Conservation (phyloP, 2,888 invertebrate species). For the Gerosis bhagava region DNA sequence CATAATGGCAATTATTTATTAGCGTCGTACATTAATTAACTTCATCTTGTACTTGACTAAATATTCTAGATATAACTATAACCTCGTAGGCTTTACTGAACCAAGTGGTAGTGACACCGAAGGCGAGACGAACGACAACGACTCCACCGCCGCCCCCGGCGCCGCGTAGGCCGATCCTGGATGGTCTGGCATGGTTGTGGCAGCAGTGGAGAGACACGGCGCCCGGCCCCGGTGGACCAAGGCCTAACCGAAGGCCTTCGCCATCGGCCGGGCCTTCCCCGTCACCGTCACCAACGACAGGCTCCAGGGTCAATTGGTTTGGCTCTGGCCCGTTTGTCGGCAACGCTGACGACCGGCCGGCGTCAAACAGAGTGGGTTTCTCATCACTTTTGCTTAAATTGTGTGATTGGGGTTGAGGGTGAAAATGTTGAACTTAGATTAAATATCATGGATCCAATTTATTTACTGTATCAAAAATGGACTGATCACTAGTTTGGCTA, state of each 20-base stretch:
- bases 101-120: slow-evolving; percentile 82
- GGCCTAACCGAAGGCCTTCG: slow-evolving; percentile 51
- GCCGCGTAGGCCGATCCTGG: slow-evolving; percentile 73
- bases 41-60: slow-evolving; percentile 38
- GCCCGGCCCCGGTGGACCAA: slow-evolving; percentile 53
- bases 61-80: slow-evolving; percentile 56
- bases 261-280: slow-evolving; percentile 49
- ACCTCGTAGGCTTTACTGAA: slow-evolving; percentile 79
- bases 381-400: slow-evolving; percentile 69
- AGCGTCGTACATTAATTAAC: no score
- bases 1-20: slow-evolving; percentile 32
- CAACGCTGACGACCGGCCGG: slow-evolving; percentile 66
- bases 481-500: neutral
- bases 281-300: slow-evolving; percentile 52
- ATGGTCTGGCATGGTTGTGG: slow-evolving; percentile 83
- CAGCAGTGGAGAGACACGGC: slow-evolving; percentile 81
- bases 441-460: slow-evolving; percentile 42
- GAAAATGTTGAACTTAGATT: slow-evolving; percentile 56
- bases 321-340: slow-evolving; percentile 78
- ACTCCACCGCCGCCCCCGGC: slow-evolving; percentile 66
- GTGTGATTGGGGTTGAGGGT: slow-evolving; percentile 76
- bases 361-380: slow-evolving; percentile 77
- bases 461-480: slow-evolving; percentile 17
- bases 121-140: slow-evolving; percentile 67
- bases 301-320: slow-evolving; percentile 67